Base-by-base conservation (phyloP, 1,140 invertebrate species). In the Chymomyza costata region DNA sequence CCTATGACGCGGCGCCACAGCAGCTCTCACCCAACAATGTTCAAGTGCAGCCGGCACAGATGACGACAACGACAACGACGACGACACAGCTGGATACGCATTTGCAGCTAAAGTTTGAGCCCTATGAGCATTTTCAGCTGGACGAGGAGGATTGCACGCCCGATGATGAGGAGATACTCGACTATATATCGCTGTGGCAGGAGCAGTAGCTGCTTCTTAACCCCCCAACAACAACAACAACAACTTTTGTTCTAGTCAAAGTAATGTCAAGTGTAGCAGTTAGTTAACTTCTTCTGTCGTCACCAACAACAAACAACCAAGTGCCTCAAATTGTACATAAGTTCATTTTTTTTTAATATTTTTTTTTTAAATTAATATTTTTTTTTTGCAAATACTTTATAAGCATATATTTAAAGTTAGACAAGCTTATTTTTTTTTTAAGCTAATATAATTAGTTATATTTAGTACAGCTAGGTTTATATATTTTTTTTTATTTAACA, bases 131-230 rank as follows among this genome's bases (percentile, higher is more conserved):
- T 66, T 94, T 94, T 65, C 92, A 94, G n/a, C 21, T 78, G 52
- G 71, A 78, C 35, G 71, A 78, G 49, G 73, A 78, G 59, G 73
- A 93, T 1, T 92, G 94, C 87, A 94, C 92, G 73, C 92, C 93
- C 2, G 94, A 95, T 83, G 95, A 97, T 84, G 95, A 96, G 85
- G 94, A 96, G 69, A 89, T 97, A 0, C 88, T 97, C 13, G 95
- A 97, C 78, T 94, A 93, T 56, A 94, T 96, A 66, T 92, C 91
- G 8, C 93, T 92, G 89, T 97, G 93, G 94, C 93, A 95, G 86
- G 89, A 90, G 71, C 89, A 90, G 81, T 89, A 86, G n/a, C n/a
- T n/a, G n/a, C n/a, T n/a, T n/a, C n/a, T n/a, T n/a, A 88, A 53
- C 8, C 1, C 10, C 6, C 8, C 14, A 1, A 6, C 6, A n/a